A percentile compares a stretch with the other conserved stretches of the same genome.
These are phyloP conservation scores for Prenolepis imparis DNA, from an alignment of 2,888 invertebrate genomes.

Conservation along the genomic window DNA sequence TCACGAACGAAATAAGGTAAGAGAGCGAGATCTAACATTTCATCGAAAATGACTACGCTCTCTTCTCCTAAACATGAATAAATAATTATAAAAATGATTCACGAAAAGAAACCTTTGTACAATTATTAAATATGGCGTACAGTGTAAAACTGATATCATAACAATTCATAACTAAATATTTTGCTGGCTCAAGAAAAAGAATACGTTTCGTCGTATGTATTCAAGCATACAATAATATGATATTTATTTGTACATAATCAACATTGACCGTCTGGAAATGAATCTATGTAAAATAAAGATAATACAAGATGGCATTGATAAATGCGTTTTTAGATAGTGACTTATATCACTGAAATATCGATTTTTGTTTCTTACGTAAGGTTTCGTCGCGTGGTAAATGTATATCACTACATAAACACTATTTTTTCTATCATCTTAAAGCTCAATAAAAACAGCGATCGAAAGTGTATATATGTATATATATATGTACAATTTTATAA, in stretches of 20 bases:
- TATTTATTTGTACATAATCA: conserved; percentile 13
- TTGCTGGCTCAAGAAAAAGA: not conserved
- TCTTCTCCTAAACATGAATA: not conserved
- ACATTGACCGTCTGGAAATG: not conserved
- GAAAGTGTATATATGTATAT: not conserved
- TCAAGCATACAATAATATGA: not conserved
- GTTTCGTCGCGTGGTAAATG: not conserved
- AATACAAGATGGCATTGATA: not conserved
- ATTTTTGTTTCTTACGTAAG: not conserved
- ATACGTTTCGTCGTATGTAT: not conserved
- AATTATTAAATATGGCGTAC: not conserved
- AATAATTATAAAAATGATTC: not conserved
- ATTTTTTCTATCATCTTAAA: not conserved
- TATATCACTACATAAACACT: not conserved
- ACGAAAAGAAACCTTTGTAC: not conserved
- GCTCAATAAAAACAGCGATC: not conserved
- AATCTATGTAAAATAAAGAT: conserved; percentile 4
- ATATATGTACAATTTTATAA: not conserved
- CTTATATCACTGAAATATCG: not conserved
- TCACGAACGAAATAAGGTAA: conserved; percentile 4
- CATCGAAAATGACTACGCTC: not conserved
- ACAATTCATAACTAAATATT: not conserved
- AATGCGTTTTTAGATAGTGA: not conserved
- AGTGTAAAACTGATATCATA: not conserved
- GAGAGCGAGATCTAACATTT: not conserved